These are phyloP conservation scores for Gryllus bimaculatus DNA, from an alignment of 1,140 invertebrate species.

Conservation along the genomic window DNA sequence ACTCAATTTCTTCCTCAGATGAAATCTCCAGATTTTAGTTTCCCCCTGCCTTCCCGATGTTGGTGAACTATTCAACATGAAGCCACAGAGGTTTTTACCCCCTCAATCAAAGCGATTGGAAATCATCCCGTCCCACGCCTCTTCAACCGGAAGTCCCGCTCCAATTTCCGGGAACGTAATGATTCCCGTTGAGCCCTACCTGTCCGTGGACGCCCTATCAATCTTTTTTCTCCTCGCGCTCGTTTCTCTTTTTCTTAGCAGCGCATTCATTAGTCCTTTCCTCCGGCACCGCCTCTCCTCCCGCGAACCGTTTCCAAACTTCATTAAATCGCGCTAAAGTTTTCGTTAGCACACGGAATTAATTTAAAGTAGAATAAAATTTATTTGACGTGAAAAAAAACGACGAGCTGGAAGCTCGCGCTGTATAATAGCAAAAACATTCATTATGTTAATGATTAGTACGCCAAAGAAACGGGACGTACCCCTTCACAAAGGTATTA, in stretches of 20 bases:
- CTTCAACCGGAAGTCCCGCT: no score
- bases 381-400: background rate
- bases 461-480: background rate
- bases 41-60: no score
- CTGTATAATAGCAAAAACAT: background rate
- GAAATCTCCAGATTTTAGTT: no score
- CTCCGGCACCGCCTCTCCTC: background rate
- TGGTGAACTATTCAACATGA: no score
- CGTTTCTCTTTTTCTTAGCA: background rate
- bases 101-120: no score
- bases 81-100: no score
- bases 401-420: background rate
- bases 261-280: background rate
- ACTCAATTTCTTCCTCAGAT: no score
- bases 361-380: conserved; percentile 2
- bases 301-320: background rate
- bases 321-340: background rate
- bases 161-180: background rate
- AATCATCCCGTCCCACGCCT: no score
- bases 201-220: background rate
- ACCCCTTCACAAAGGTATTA: background rate
- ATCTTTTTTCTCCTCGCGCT: background rate
- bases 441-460: background rate
- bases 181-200: background rate
- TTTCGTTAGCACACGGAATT: conserved; percentile 4